A percentile compares a stretch with the other conserved stretches of the same genome.
Conservation (phyloP, 2,113 vertebrate genomes). For the Scortum barcoo region DNA sequence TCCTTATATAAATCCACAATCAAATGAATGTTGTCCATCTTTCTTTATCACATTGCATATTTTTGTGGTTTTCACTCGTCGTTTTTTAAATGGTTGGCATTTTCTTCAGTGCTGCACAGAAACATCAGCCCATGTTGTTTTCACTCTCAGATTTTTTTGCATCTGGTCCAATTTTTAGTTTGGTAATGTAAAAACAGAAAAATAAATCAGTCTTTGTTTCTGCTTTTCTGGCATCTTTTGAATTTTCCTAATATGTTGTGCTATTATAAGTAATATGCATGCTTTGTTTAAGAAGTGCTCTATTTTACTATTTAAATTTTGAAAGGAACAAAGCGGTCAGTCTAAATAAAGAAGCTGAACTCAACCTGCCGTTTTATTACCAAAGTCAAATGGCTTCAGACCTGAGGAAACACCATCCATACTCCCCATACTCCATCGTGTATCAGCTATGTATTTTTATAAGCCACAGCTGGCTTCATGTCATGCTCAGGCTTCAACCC, state of each 20-base stretch:
- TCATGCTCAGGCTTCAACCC: conserved; percentile 51
- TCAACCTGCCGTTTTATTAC: conserved; percentile 19
- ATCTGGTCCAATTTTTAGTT: background rate
- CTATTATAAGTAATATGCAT: background rate
- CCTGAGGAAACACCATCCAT: conserved; percentile 17
- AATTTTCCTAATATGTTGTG: background rate
- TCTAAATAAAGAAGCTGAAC: background rate
- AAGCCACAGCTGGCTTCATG: conserved; percentile 60
- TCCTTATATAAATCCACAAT: background rate
- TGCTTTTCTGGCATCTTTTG: background rate
- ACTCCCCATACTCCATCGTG: conserved; percentile 14
- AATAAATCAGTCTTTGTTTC: background rate
- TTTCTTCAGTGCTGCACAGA: conserved; percentile 12
- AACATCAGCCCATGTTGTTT: background rate
- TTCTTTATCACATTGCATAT: background rate
- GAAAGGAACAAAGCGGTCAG: background rate
- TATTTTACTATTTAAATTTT: no score
- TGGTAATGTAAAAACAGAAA: background rate
- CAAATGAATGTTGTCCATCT: background rate
- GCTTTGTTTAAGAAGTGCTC: background rate
- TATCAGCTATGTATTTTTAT: conserved; percentile 47
- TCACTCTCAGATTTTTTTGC: background rate
- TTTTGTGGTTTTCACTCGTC: background rate
- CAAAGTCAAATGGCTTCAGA: conserved; percentile 2
- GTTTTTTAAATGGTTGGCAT: background rate